A percentile compares a stretch with the other conserved stretches of the same genome.
These are phyloP conservation scores for Poecilia wingei DNA, from an alignment of 2,797 vertebrate genomes.

Conservation along the genomic window DNA sequence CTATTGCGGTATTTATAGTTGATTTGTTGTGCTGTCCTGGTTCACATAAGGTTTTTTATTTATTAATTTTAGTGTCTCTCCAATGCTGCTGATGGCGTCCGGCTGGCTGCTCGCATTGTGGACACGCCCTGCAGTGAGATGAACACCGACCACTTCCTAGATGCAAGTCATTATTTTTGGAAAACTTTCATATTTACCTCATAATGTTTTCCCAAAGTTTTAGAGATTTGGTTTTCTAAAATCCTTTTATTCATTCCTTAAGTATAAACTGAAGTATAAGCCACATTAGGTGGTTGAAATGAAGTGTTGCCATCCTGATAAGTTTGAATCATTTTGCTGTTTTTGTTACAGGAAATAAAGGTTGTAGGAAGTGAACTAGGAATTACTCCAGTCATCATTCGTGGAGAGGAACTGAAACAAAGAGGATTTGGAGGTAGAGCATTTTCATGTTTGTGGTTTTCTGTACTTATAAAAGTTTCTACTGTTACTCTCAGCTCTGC, in stretches of 20 bases:
- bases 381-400: slow-evolving; percentile 90
- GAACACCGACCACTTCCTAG: slow-evolving; percentile 93
- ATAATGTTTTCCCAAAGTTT: background rate
- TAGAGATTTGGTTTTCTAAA: background rate
- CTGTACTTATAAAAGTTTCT: background rate
- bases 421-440: slow-evolving; percentile 93
- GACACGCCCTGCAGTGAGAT: slow-evolving; percentile 97
- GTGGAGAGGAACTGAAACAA: slow-evolving; percentile 91
- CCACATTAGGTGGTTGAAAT: background rate
- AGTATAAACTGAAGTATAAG: background rate
- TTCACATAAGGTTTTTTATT: slow-evolving; percentile 15
- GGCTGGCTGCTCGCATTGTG: slow-evolving; percentile 95
- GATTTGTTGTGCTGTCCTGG: too few relatives aligned
- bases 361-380: slow-evolving; percentile 89
- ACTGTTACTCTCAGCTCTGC: background rate
- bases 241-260: background rate
- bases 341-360: slow-evolving; percentile 89
- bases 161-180: slow-evolving; percentile 76
- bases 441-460: background rate
- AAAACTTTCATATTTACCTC: background rate
- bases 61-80: slow-evolving; percentile 85
- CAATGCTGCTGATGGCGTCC: slow-evolving; percentile 89
- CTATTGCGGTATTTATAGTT: too few relatives aligned
- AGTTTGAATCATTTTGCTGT: slow-evolving; percentile 10
- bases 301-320: background rate